phyloP scores from a whole-genome alignment of 2,888 invertebrate genomes.

The Ceramica pisi region DNA sequence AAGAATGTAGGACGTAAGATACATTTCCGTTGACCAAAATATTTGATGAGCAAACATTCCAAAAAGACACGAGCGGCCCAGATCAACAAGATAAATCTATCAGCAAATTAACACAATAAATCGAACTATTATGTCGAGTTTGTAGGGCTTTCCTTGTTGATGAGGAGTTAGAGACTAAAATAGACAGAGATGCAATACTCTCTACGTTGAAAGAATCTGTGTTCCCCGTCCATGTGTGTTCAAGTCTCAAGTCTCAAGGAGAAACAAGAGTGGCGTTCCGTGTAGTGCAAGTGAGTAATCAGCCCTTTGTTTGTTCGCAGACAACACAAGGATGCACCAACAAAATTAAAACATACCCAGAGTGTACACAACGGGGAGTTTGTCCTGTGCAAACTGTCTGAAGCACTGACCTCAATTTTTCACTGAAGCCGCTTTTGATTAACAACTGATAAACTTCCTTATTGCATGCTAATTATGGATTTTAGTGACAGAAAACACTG shows the following conservation, averaged over 20 bases:
- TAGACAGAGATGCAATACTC: slow-evolving; percentile 36
- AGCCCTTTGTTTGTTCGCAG: slow-evolving; percentile 74
- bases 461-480: slow-evolving; percentile 60
- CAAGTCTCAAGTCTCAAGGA: slow-evolving; percentile 73
- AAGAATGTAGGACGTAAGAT: slow-evolving; percentile 52
- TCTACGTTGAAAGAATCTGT: slow-evolving; percentile 40
- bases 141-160: slow-evolving; percentile 26
- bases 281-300: slow-evolving; percentile 79
- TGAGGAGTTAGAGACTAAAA: slow-evolving; percentile 34
- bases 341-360: slow-evolving; percentile 72
- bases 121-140: slow-evolving; percentile 38
- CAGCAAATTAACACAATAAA: slow-evolving; percentile 49
- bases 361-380: slow-evolving; percentile 70
- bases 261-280: slow-evolving; percentile 79
- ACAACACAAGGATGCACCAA: slow-evolving; percentile 72
- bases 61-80: slow-evolving; percentile 39
- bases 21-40: slow-evolving; percentile 52
- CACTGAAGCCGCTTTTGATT: slow-evolving; percentile 63
- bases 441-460: slow-evolving; percentile 66
- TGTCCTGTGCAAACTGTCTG: slow-evolving; percentile 70
- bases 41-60: slow-evolving; percentile 36
- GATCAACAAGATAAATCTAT: slow-evolving; percentile 53
- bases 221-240: slow-evolving; percentile 64
- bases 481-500: slow-evolving; percentile 49
- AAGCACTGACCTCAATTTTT: slow-evolving; percentile 74